These are phyloP conservation scores for Sipha flava DNA, from an alignment of 1,140 invertebrate species.

Conservation along the genomic window DNA sequence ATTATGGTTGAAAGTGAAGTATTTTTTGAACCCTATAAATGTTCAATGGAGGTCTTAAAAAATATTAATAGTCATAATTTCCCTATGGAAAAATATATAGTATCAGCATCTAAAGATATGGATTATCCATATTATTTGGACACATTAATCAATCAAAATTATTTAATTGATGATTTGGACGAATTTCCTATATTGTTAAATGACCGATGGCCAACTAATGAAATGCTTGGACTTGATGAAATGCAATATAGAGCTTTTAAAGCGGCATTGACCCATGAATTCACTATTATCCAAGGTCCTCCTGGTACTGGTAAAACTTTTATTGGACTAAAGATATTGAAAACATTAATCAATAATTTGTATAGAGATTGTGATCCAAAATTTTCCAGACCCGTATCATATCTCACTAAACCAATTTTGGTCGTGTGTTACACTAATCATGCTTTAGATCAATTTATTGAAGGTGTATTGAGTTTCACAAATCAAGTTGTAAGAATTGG, in stretches of 20 bases:
- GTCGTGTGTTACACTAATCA: slow-evolving; percentile 81
- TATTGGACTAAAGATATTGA: slow-evolving; percentile 58
- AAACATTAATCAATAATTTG: slow-evolving; percentile 51
- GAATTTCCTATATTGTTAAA: slow-evolving; percentile 38
- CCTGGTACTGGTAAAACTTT: slow-evolving; percentile 75
- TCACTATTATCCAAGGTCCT: slow-evolving; percentile 68
- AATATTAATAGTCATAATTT: slow-evolving; percentile 48
- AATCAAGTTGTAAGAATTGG: slow-evolving; percentile 61
- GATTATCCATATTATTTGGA: slow-evolving; percentile 37
- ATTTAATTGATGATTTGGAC: background rate
- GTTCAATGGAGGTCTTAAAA: slow-evolving; percentile 54
- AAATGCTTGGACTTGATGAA: slow-evolving; percentile 48
- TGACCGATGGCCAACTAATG: slow-evolving; percentile 44
- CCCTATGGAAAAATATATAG: slow-evolving; percentile 56
- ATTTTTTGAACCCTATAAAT: slow-evolving; percentile 61
- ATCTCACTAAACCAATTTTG: slow-evolving; percentile 51
- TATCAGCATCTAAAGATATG: slow-evolving; percentile 43
- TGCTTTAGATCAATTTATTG: slow-evolving; percentile 81
- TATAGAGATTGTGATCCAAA: slow-evolving; percentile 33
- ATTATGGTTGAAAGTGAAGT: slow-evolving; percentile 58
- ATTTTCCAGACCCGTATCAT: background rate
- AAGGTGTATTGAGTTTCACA: slow-evolving; percentile 54
- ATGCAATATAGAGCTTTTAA: slow-evolving; percentile 53
- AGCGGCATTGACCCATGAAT: slow-evolving; percentile 53
- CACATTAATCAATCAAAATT: slow-evolving; percentile 22